Base-by-base conservation (phyloP, 2,888 invertebrate species). In the Punctoribates punctum region DNA sequence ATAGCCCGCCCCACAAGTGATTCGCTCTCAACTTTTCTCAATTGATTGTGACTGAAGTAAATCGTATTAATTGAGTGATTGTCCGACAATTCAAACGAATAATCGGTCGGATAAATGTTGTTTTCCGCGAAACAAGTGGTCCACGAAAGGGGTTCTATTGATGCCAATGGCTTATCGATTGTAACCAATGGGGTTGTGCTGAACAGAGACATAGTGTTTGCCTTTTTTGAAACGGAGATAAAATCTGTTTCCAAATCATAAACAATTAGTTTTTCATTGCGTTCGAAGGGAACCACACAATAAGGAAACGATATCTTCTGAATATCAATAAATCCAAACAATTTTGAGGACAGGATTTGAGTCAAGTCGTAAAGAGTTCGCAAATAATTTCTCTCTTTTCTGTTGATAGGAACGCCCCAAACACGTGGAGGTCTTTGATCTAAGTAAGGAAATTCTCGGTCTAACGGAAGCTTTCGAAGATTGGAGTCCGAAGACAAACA, bases 191-290 rank as follows among this genome's bases (percentile, higher is more conserved):
- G 62, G 13, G 75, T 72, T 29, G 46, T 57, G 29, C 48, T 29
- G 23, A 62, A 75, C 9, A 75, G 27, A 1, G 77, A 42, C 27
- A 72, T 62, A 46, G 13, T 25, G 25, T n/a, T 60, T 4, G 15
- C 15, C 1, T 13, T 29, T 46, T 60, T 42, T 0, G 25, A 17
- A 9, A 74, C 9, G 6, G 77, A 74, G 23, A 77, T 51, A 54
- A 77, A 77, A 46, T 77, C 76, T 20, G 76, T 76, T 34, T 67
- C 62, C 60, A 77, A 67, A 74, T 78, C 75, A 6, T 74, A 67
- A 15, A 77, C 38, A 42, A 51, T 46, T 15, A 46, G 25, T 46
- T 57, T 62, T 23, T 73, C n/a, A 29, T 76, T 73, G 9, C 78
- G 20, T 15, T 51, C 29, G 11, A 77, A 54, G 13, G 77, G 74